Percentiles rank a stretch among this genome's conserved stretches.
Conservation (phyloP, 1,140 invertebrate species). For the Radopholus similis region DNA sequence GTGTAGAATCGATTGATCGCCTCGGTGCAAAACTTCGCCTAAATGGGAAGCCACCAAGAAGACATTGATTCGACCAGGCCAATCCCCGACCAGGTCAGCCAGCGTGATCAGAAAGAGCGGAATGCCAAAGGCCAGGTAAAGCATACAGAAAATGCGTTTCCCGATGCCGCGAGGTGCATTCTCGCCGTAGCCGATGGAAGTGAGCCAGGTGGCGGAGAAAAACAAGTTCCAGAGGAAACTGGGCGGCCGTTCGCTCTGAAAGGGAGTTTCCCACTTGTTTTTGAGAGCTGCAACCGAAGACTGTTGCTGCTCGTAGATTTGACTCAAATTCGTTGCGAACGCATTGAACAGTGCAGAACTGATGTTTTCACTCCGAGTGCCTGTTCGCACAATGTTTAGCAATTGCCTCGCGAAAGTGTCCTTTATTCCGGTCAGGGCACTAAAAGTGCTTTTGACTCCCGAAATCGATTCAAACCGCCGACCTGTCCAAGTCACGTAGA, state of each 20-base stretch:
- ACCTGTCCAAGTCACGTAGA: constrained; percentile 22
- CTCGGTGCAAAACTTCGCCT: constrained; percentile 60
- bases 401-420: too few species aligned
- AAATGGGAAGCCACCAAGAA: neutral
- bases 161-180: constrained; percentile 50
- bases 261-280: constrained; percentile 1
- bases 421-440: too few species aligned
- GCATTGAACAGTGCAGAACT: neutral
- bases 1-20: constrained; percentile 55
- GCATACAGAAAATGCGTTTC: constrained; percentile 54
- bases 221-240: constrained; percentile 57
- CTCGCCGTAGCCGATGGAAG: constrained; percentile 51
- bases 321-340: neutral
- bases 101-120: constrained; percentile 57
- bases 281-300: constrained; percentile 6
- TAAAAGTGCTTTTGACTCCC: constrained; percentile 14
- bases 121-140: constrained; percentile 55
- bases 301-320: neutral
- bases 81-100: constrained; percentile 54
- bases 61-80: too few species aligned
- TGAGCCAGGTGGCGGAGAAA: constrained; percentile 54
- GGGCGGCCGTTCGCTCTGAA: constrained; percentile 22
- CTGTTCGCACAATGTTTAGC: too few species aligned
- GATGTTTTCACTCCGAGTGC: too few species aligned
- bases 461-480: neutral